Conservation (phyloP, 2,113 vertebrate species). For the Tichodroma muraria region DNA sequence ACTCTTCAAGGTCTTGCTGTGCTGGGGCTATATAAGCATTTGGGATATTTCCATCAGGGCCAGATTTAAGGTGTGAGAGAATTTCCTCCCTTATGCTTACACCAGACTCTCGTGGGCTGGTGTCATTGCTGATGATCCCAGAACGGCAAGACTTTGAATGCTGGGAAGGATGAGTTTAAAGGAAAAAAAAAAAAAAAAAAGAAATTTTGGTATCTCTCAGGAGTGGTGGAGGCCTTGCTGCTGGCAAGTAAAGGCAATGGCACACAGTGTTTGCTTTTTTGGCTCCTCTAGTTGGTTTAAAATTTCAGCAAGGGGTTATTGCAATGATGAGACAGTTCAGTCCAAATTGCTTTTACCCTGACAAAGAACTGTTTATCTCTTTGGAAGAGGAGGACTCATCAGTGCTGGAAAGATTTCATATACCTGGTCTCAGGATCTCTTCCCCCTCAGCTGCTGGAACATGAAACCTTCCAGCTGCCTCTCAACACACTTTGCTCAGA, state of each 20-base stretch:
- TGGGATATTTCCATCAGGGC: background rate
- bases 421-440: background rate
- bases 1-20: background rate
- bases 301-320: background rate
- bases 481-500: background rate
- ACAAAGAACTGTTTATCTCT: background rate
- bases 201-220: background rate
- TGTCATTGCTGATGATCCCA: background rate
- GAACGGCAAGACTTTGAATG: background rate
- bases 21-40: background rate
- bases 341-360: background rate
- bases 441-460: conserved; percentile 14
- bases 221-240: background rate
- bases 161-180: background rate
- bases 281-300: background rate
- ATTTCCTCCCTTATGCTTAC: background rate
- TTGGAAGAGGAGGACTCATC: background rate
- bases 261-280: background rate
- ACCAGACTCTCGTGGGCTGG: background rate
- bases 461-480: conserved; percentile 21
- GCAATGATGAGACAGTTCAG: background rate
- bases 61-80: background rate
- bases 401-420: background rate
- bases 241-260: background rate
- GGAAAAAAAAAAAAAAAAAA: background rate